Percentiles rank a stretch among this genome's conserved stretches.
Conservation (phyloP, 37 sponge, comb jelly and placozoan species). For the Corticium candelabrum region DNA sequence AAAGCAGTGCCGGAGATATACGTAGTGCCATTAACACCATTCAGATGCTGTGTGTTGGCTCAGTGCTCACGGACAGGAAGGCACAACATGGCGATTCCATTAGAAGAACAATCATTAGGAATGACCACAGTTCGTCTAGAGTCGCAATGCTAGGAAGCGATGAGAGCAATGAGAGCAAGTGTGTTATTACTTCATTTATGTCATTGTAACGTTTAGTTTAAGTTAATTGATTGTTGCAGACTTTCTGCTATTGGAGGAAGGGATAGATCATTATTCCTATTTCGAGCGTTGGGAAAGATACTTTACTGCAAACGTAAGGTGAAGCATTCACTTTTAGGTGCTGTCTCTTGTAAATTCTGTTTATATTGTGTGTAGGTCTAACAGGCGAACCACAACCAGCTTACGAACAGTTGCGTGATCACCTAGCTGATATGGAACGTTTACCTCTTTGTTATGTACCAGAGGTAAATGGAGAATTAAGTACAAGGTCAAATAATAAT, state of each 20-base stretch:
- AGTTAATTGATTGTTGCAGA: background rate
- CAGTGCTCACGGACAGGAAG: background rate
- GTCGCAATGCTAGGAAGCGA: too few species aligned
- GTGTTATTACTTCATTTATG: too few species aligned
- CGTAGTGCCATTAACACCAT: conserved; percentile 64
- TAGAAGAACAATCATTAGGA: too few species aligned
- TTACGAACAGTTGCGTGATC: background rate
- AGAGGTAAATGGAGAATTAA: too few species aligned
- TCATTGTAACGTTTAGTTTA: background rate
- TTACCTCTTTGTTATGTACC: background rate
- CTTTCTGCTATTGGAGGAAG: conserved; percentile 25
- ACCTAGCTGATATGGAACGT: background rate
- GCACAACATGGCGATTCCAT: conserved; percentile 1
- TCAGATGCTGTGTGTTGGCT: conserved; percentile 56
- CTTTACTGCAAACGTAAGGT: conserved; percentile 68
- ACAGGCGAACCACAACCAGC: background rate
- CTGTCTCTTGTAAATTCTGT: background rate
- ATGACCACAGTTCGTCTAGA: too few species aligned
- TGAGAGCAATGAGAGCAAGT: too few species aligned
- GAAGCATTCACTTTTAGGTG: too few species aligned
- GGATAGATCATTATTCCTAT: conserved; percentile 56
- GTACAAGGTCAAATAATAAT: too few species aligned
- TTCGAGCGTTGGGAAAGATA: conserved; percentile 78
- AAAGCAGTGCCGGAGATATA: conserved; percentile 56
- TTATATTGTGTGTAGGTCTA: background rate